A percentile compares a stretch with the other conserved stretches of the same genome.
Evolutionary conservation across 2,888 invertebrate species (phyloP).

Genomic region (Agonum fuliginosum): DNA sequence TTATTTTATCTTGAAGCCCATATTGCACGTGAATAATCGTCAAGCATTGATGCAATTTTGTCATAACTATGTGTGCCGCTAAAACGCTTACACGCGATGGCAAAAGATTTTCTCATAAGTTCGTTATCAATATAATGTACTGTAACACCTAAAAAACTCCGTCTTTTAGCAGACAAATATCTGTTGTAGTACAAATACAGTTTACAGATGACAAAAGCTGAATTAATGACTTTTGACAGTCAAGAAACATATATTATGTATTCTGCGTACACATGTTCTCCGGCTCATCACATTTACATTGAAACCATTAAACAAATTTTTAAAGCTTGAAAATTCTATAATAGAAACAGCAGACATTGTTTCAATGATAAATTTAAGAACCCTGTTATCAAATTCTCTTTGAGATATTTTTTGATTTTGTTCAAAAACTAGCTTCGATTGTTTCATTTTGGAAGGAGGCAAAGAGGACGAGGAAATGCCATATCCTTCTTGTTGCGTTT

Average conservation of each 20-base stretch:
- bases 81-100: background rate
- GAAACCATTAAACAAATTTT: background rate
- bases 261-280: background rate
- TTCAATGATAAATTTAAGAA: background rate
- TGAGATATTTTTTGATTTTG: background rate
- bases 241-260: background rate
- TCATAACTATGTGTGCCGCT: background rate
- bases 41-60: background rate
- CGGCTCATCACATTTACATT: background rate
- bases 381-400: background rate
- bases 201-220: background rate
- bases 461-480: background rate
- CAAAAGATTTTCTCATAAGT: background rate
- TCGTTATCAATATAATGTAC: background rate
- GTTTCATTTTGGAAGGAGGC: background rate
- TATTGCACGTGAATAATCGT: background rate
- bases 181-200: background rate
- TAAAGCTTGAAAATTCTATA: conserved; percentile 1
- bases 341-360: background rate
- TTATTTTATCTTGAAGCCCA: background rate
- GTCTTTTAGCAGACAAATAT: background rate
- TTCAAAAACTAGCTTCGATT: background rate
- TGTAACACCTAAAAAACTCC: background rate
- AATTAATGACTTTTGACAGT: background rate
- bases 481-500: background rate